These are phyloP conservation scores for Rhinopomastus cyanomelas DNA, from an alignment of 2,113 vertebrate species.

Conservation along the genomic window DNA sequence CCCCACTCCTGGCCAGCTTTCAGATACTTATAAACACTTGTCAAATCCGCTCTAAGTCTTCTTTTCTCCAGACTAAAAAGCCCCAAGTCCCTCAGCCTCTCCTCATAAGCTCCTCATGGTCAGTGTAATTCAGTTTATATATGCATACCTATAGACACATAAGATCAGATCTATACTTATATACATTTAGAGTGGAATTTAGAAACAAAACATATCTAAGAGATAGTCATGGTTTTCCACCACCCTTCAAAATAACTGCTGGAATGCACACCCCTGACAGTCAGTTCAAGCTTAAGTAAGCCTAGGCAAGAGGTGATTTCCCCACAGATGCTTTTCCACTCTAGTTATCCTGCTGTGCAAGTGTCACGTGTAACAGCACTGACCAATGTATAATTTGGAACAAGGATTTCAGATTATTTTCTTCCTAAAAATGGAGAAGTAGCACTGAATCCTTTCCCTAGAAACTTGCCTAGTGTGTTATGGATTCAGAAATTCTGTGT, in stretches of 20 bases:
- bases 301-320: not conserved
- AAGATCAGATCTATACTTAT: not conserved
- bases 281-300: not conserved
- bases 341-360: not conserved
- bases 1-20: no score
- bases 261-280: not conserved
- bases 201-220: not conserved
- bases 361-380: not conserved
- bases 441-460: not conserved
- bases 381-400: not conserved
- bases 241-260: not conserved
- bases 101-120: no score
- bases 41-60: no score
- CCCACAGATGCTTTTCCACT: fast-evolving
- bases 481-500: not conserved
- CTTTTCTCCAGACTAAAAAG: no score
- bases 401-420: not conserved
- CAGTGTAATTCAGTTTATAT: not conserved
- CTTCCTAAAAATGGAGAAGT: not conserved
- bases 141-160: not conserved
- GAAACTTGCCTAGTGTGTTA: not conserved
- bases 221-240: not conserved
- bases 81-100: no score
- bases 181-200: not conserved
- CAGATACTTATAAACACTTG: no score